phyloP scores from a whole-genome alignment of 2,888 invertebrate genomes.

The Eulithis testata region DNA sequence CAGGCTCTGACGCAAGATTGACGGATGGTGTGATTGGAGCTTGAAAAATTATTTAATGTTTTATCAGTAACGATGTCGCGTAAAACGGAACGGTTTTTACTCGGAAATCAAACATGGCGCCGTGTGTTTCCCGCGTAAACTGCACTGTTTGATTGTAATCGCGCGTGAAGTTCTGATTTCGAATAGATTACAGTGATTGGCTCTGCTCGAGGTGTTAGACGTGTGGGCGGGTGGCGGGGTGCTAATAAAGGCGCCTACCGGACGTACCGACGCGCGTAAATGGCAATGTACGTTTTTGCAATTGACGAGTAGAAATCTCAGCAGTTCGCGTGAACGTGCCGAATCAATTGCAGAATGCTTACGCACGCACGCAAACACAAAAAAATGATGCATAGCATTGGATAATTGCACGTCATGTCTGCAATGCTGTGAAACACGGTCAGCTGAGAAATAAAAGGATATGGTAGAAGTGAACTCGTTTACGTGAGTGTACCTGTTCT shows the following conservation, averaged over 20 bases:
- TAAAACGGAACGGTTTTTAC: slow-evolving; percentile 48
- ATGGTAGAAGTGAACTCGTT: slow-evolving; percentile 23
- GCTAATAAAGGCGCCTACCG: slow-evolving; percentile 56
- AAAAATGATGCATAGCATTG: slow-evolving; percentile 57
- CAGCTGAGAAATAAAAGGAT: slow-evolving; percentile 24
- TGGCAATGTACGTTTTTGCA: slow-evolving; percentile 60
- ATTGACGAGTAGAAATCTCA: slow-evolving; percentile 58
- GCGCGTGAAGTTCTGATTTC: slow-evolving; percentile 71
- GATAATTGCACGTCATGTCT: slow-evolving; percentile 59
- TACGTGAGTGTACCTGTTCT: slow-evolving; percentile 13
- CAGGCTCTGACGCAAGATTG: slow-evolving; percentile 58
- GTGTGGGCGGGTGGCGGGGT: slow-evolving; percentile 52
- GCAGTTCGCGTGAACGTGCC: slow-evolving; percentile 54
- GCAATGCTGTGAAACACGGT: slow-evolving; percentile 30
- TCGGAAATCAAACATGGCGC: slow-evolving; percentile 52
- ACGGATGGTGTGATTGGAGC: slow-evolving; percentile 71
- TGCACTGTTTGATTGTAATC: slow-evolving; percentile 57
- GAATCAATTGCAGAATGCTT: slow-evolving; percentile 58
- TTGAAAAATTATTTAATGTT: slow-evolving; percentile 67
- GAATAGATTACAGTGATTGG: slow-evolving; percentile 73
- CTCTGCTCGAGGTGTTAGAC: slow-evolving; percentile 38
- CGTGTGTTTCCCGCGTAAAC: slow-evolving; percentile 55
- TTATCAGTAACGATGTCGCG: slow-evolving; percentile 58
- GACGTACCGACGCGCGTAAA: slow-evolving; percentile 58
- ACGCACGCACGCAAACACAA: slow-evolving; percentile 51